Evolutionary conservation across 2,888 invertebrate genomes (phyloP).

Genomic region (Trissolcus japonicus): DNA sequence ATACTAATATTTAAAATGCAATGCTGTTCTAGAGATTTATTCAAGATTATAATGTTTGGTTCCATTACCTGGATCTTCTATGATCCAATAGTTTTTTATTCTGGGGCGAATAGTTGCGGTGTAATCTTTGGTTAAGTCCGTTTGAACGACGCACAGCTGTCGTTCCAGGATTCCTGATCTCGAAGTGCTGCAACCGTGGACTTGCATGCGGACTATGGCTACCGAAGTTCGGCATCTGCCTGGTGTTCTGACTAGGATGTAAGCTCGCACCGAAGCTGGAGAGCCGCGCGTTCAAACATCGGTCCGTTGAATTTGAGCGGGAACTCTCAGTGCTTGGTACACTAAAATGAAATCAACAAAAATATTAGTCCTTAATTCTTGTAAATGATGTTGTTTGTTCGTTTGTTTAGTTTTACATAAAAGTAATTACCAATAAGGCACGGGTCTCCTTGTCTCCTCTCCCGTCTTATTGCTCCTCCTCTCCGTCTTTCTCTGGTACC

Average conservation of each 20-base stretch:
- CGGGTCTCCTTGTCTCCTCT: slow-evolving; percentile 48
- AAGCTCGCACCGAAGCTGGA: slow-evolving; percentile 69
- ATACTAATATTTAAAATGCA: neutral
- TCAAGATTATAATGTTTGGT: neutral
- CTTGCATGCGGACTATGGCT: slow-evolving; percentile 72
- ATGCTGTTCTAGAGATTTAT: neutral
- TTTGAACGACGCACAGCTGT: slow-evolving; percentile 46
- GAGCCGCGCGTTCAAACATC: slow-evolving; percentile 68
- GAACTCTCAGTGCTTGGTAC: slow-evolving; percentile 71
- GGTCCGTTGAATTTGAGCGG: slow-evolving; percentile 72
- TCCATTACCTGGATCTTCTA: slow-evolving; percentile 64
- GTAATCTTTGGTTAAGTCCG: slow-evolving; percentile 58
- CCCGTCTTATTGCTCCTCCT: slow-evolving; percentile 51
- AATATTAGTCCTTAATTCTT: neutral
- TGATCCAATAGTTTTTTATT: slow-evolving; percentile 71
- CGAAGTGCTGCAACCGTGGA: slow-evolving; percentile 72
- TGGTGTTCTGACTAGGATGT: slow-evolving; percentile 72
- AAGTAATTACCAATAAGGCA: slow-evolving; percentile 53
- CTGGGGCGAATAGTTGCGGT: slow-evolving; percentile 64
- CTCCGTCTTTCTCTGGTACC: slow-evolving; percentile 69
- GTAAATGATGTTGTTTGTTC: neutral
- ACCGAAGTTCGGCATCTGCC: slow-evolving; percentile 74
- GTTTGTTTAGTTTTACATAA: neutral
- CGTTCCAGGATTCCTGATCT: slow-evolving; percentile 58
- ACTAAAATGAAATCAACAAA: slow-evolving; percentile 24